Conservation (phyloP, 2,888 invertebrate species). For the Eutolmus rufibarbis region DNA sequence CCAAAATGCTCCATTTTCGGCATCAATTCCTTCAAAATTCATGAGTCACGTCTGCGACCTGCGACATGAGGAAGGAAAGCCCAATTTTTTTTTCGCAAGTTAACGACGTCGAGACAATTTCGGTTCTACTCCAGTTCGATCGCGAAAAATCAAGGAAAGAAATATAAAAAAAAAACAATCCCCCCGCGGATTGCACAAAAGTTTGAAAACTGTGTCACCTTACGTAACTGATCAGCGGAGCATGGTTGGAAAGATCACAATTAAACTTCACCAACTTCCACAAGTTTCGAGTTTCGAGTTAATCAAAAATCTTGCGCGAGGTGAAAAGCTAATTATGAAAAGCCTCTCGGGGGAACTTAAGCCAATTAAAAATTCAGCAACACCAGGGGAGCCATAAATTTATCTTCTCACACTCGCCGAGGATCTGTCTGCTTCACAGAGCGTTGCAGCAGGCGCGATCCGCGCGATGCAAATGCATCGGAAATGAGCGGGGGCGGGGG, state of each 20-base stretch:
- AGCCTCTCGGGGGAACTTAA: slow-evolving; percentile 32
- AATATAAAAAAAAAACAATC: not conserved
- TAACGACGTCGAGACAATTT: not conserved
- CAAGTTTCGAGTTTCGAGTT: slow-evolving; percentile 23
- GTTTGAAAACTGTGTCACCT: slow-evolving; percentile 40
- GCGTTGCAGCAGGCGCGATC: slow-evolving; percentile 25
- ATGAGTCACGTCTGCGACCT: not conserved
- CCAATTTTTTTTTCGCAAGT: not conserved
- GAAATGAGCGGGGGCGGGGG: slow-evolving; percentile 8
- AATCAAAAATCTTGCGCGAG: slow-evolving; percentile 40
- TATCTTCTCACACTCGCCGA: slow-evolving; percentile 38
- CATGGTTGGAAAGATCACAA: slow-evolving; percentile 36
- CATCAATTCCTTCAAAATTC: not conserved
- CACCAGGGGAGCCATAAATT: slow-evolving; percentile 27
- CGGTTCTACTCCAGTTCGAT: slow-evolving; percentile 39
- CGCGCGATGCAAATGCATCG: slow-evolving; percentile 35
- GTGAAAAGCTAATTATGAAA: slow-evolving; percentile 41
- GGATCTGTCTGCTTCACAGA: slow-evolving; percentile 8
- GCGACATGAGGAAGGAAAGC: not conserved
- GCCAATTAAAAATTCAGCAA: slow-evolving; percentile 40
- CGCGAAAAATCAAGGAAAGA: slow-evolving; percentile 6
- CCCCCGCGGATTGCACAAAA: slow-evolving; percentile 1
- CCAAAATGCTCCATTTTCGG: not conserved
- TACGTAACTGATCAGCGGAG: slow-evolving; percentile 42
- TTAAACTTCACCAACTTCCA: slow-evolving; percentile 29